Evolutionary conservation across 2,888 invertebrate species (phyloP).

Genomic region (Phyllotreta cruciferae): DNA sequence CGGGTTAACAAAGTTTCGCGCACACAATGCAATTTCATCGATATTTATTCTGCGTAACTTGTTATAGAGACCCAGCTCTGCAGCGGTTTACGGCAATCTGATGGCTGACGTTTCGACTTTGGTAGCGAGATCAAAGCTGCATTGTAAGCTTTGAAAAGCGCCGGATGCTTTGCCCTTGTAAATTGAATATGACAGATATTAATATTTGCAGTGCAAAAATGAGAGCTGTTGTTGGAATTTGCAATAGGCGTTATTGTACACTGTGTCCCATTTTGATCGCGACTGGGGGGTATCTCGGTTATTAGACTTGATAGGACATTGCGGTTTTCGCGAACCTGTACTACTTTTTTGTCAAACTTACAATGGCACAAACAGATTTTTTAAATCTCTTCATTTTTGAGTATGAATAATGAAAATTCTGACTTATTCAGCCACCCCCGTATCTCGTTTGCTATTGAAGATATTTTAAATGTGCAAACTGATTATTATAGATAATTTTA

Average conservation of each 20-base stretch:
- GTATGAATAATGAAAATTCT: too few relatives aligned
- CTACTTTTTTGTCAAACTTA: too few relatives aligned
- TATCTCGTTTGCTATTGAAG: too few relatives aligned
- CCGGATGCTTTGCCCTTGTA: slow-evolving; percentile 24
- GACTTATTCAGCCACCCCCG: too few relatives aligned
- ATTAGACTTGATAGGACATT: too few relatives aligned
- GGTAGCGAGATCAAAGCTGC: slow-evolving; percentile 36
- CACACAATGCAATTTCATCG: not conserved
- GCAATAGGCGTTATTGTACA: not conserved
- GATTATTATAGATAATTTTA: too few relatives aligned
- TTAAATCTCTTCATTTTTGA: too few relatives aligned
- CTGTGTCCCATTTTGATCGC: too few relatives aligned
- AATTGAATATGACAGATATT: slow-evolving; percentile 33
- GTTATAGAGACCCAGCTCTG: not conserved
- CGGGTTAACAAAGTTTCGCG: slow-evolving; percentile 4
- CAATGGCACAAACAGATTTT: too few relatives aligned
- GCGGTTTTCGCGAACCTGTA: too few relatives aligned
- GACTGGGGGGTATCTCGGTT: too few relatives aligned
- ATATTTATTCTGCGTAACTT: slow-evolving; percentile 7
- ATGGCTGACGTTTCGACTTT: slow-evolving; percentile 31
- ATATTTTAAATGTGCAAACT: too few relatives aligned
- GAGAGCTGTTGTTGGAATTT: not conserved
- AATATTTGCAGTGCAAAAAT: slow-evolving; percentile 32
- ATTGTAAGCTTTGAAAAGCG: slow-evolving; percentile 33
- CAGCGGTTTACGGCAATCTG: slow-evolving; percentile 4